These are phyloP conservation scores for Setipinna tenuifilis DNA, from an alignment of 2,797 vertebrate genomes.

Conservation along the genomic window DNA sequence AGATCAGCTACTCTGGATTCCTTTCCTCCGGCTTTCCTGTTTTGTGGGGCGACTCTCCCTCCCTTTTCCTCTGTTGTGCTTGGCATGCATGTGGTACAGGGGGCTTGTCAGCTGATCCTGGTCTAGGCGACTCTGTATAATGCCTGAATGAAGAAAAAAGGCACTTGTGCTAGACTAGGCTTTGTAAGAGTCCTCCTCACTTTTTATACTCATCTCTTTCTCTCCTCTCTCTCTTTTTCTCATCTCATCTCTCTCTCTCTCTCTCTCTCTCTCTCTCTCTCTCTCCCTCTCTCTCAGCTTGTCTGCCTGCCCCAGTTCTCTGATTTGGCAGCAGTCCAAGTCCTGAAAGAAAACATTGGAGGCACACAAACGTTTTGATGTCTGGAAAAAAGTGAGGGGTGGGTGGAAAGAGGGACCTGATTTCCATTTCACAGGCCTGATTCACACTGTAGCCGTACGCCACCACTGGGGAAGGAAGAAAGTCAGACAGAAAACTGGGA, in stretches of 20 bases:
- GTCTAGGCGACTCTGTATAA: constrained; percentile 72
- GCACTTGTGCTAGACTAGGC: constrained; percentile 62
- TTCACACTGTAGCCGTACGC: constrained; percentile 58
- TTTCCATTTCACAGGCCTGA: constrained; percentile 87
- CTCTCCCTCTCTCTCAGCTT: constrained; percentile 44
- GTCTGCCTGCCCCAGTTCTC: constrained; percentile 72
- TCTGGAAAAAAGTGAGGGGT: constrained; percentile 66
- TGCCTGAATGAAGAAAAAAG: constrained; percentile 63
- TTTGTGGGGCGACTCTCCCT: constrained; percentile 35
- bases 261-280: constrained; percentile 24
- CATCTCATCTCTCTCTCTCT: constrained; percentile 51
- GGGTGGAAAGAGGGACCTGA: constrained; percentile 63
- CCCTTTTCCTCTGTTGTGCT: constrained; percentile 61
- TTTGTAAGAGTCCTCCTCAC: constrained; percentile 64
- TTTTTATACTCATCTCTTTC: constrained; percentile 66
- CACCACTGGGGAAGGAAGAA: constrained; percentile 20
- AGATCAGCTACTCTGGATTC: constrained; percentile 17
- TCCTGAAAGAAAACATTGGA: constrained; percentile 76
- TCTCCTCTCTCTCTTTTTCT: constrained; percentile 53
- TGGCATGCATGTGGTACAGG: constrained; percentile 61
- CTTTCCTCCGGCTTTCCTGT: constrained; percentile 13
- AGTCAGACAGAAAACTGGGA: neutral
- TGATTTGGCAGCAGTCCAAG: constrained; percentile 84
- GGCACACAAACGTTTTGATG: constrained; percentile 84
- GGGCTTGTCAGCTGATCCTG: constrained; percentile 74